Percentiles rank a stretch among this genome's conserved stretches.
Evolutionary conservation across 2,113 vertebrate genomes (phyloP).

Genomic region (Dasyornis broadbenti): DNA sequence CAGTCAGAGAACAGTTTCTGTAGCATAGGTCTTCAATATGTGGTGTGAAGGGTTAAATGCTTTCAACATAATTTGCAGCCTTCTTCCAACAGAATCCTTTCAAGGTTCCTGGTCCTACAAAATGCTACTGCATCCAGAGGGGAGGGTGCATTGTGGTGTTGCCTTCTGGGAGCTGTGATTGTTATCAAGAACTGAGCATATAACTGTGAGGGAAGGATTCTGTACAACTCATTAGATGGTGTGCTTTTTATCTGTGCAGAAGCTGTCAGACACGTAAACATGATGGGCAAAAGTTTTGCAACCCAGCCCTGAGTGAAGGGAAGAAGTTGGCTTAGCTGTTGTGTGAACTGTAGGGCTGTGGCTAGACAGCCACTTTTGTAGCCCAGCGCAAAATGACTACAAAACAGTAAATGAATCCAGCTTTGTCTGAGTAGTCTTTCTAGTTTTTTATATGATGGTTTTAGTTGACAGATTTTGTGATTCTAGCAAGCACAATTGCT

Average conservation of each 20-base stretch:
- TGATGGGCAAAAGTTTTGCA: background rate
- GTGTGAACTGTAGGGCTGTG: background rate
- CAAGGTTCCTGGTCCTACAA: background rate
- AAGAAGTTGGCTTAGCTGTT: accelerated
- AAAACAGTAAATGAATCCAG: background rate
- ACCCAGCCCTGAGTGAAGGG: background rate
- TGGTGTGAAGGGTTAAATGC: background rate
- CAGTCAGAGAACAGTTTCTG: background rate
- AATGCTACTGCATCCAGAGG: background rate
- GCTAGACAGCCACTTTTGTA: background rate
- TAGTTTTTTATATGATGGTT: background rate
- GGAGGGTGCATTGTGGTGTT: accelerated
- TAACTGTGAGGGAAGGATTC: accelerated
- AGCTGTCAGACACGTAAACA: background rate
- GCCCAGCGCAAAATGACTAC: background rate
- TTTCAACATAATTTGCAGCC: background rate
- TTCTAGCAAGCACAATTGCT: background rate
- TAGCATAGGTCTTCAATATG: background rate
- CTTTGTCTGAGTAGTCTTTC: background rate
- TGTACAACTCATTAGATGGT: background rate
- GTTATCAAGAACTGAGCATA: background rate
- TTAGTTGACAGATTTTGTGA: background rate
- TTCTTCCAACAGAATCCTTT: background rate
- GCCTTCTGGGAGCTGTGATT: background rate
- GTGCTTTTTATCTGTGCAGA: background rate